phyloP scores from a whole-genome alignment of 2,797 vertebrate genomes.

The Zalophus californianus region DNA sequence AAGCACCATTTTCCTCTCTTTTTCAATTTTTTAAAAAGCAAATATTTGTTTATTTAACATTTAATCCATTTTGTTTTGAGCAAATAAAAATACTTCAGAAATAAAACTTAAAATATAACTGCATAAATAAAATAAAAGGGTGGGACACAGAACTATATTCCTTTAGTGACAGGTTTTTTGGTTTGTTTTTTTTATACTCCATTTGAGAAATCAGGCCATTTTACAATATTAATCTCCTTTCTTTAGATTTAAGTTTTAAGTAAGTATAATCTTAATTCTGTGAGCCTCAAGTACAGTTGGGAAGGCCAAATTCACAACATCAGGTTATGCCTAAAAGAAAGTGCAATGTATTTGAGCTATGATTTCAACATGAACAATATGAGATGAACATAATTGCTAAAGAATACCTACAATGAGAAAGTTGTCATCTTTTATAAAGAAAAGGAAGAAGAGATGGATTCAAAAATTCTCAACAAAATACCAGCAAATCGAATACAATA shows the following conservation, averaged over 20 bases:
- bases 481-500: neutral
- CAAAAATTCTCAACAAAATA: neutral
- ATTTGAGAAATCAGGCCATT: conserved; percentile 30
- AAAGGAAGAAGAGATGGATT: neutral
- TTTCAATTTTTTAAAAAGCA: conserved; percentile 62
- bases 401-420: neutral
- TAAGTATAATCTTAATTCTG: neutral
- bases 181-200: neutral
- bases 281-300: neutral
- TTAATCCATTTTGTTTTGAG: conserved; percentile 26
- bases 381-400: neutral
- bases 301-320: neutral
- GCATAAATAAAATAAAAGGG: neutral
- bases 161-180: neutral
- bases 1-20: neutral
- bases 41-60: conserved; percentile 58
- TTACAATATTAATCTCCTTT: neutral
- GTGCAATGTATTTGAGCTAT: neutral
- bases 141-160: neutral
- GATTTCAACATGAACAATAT: neutral
- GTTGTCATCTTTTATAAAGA: neutral
- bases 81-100: conserved; percentile 58
- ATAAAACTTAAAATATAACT: conserved; percentile 41
- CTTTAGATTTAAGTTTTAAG: neutral
- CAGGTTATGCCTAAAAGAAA: neutral